Percentiles rank a stretch among this genome's conserved stretches.
These are phyloP conservation scores for Odontocerum albicorne DNA, from an alignment of 2,888 invertebrate species.

Conservation along the genomic window DNA sequence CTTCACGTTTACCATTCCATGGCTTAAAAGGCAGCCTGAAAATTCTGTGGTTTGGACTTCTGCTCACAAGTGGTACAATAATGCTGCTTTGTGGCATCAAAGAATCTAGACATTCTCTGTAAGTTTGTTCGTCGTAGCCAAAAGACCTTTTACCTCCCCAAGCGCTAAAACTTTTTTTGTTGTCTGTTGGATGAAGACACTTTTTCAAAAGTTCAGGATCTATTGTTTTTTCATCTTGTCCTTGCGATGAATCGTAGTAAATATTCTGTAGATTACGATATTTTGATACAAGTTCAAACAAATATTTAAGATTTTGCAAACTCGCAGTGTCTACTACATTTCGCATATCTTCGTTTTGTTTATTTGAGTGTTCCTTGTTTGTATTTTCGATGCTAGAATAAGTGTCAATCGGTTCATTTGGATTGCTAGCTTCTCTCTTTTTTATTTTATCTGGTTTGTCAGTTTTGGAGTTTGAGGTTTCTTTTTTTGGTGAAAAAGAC, in stretches of 20 bases:
- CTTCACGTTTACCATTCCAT: constrained; percentile 8
- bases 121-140: neutral
- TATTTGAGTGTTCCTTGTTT: neutral
- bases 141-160: constrained; percentile 18
- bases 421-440: neutral
- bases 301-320: neutral
- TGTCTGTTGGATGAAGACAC: constrained; percentile 10
- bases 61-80: neutral
- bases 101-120: constrained; percentile 14
- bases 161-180: constrained; percentile 12
- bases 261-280: neutral
- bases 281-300: neutral
- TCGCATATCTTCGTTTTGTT: neutral
- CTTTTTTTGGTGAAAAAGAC: neutral
- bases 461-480: neutral
- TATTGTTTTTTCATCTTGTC: neutral
- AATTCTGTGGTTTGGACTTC: constrained; percentile 1
- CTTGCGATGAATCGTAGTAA: neutral
- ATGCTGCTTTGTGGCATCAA: neutral
- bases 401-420: too few relatives aligned
- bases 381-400: too few relatives aligned
- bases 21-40: constrained; percentile 5
- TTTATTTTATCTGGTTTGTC: neutral
- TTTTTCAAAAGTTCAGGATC: constrained; percentile 9
- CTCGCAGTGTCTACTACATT: neutral